Evolutionary conservation across 2,113 vertebrate species (phyloP).

Genomic region (Laterallus jamaicensis): DNA sequence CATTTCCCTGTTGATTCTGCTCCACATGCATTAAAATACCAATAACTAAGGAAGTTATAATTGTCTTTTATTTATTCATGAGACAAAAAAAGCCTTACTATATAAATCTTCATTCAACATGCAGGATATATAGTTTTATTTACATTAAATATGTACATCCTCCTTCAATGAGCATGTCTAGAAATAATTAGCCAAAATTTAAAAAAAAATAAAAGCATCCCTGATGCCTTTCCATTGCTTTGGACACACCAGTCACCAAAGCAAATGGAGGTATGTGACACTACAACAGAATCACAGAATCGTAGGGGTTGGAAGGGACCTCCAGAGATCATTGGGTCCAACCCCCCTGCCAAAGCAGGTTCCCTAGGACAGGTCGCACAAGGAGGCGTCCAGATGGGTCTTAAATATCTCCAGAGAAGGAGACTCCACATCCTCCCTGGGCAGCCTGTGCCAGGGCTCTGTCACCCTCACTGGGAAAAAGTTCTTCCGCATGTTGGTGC

Average conservation of each 20-base stretch:
- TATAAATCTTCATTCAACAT: background rate
- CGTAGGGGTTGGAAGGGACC: too few species aligned
- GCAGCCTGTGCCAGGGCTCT: too few species aligned
- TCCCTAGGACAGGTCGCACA: too few species aligned
- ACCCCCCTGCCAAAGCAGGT: too few species aligned
- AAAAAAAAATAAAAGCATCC: background rate
- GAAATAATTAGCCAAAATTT: background rate
- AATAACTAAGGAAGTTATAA: background rate
- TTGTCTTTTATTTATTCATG: constrained; percentile 1
- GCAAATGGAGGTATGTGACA: background rate
- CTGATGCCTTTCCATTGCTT: background rate
- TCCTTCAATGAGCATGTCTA: background rate
- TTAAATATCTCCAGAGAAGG: too few species aligned
- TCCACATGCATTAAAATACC: background rate
- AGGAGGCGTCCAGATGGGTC: too few species aligned
- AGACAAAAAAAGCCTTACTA: background rate
- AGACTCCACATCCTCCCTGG: too few species aligned
- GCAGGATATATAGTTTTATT: background rate
- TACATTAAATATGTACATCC: background rate
- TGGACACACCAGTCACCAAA: accelerated
- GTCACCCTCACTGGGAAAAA: too few species aligned
- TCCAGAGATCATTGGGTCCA: too few species aligned
- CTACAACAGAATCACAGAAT: background rate
- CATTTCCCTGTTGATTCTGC: background rate
- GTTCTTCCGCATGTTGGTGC: too few species aligned